Percentiles rank a stretch among this genome's conserved stretches.
Evolutionary conservation across 1,140 invertebrate species (phyloP).

Genomic region (Manduca sexta): DNA sequence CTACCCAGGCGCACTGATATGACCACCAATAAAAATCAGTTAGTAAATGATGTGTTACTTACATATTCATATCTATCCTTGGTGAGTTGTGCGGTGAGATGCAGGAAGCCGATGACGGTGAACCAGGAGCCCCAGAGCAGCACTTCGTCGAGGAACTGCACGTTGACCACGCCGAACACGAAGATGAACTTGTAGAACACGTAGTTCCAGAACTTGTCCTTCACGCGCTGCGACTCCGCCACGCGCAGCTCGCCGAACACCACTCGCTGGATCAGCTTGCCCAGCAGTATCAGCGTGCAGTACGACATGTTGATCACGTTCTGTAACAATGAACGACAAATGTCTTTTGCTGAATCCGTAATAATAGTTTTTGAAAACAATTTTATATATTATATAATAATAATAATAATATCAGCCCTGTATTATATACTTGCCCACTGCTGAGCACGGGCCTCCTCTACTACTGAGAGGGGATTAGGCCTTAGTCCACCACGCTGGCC

Average conservation of each 20-base stretch:
- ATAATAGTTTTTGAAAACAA: too few relatives aligned
- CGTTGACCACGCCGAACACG: slow-evolving; percentile 94
- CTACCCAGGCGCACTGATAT: too few relatives aligned
- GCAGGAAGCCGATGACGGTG: slow-evolving; percentile 89
- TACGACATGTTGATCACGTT: slow-evolving; percentile 92
- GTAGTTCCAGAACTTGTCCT: slow-evolving; percentile 92
- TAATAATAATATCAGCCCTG: too few relatives aligned
- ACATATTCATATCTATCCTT: slow-evolving; percentile 75
- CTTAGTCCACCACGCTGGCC: too few relatives aligned
- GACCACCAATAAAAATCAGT: too few relatives aligned
- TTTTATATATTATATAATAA: too few relatives aligned
- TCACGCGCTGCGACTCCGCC: slow-evolving; percentile 79
- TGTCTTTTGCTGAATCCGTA: too few relatives aligned
- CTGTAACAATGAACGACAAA: slow-evolving; percentile 31
- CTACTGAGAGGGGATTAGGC: too few relatives aligned
- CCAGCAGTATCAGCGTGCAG: slow-evolving; percentile 85
- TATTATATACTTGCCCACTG: too few relatives aligned
- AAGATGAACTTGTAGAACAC: slow-evolving; percentile 97
- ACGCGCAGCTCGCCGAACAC: slow-evolving; percentile 90
- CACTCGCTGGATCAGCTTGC: slow-evolving; percentile 83
- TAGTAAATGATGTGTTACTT: too few relatives aligned
- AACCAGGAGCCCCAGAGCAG: slow-evolving; percentile 93
- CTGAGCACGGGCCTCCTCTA: too few relatives aligned
- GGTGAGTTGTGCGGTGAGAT: slow-evolving; percentile 87
- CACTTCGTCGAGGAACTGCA: slow-evolving; percentile 86